Conservation (phyloP, 1,140 invertebrate species). For the Ctenoplectra terminalis region DNA sequence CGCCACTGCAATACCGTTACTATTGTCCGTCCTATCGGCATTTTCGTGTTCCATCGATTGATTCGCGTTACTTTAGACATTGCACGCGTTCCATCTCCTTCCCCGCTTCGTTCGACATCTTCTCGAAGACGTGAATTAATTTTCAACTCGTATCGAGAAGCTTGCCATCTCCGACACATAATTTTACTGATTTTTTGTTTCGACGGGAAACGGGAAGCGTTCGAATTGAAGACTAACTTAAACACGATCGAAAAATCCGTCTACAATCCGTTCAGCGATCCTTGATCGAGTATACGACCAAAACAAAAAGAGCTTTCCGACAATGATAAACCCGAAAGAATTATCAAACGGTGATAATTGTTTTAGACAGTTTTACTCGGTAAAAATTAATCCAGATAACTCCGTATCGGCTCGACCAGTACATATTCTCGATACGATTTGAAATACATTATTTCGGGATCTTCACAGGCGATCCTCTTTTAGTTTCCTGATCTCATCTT, state of each 20-base stretch:
- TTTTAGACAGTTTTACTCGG: constrained; percentile 24
- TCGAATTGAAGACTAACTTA: not conserved
- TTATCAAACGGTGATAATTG: constrained; percentile 27
- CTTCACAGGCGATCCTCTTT: not conserved
- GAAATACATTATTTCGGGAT: not conserved
- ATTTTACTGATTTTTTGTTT: not conserved
- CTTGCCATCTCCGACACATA: not conserved
- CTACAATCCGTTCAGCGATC: not conserved
- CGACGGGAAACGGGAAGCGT: too few relatives aligned
- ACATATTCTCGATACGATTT: not conserved
- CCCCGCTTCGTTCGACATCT: not conserved
- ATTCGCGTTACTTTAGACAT: not conserved
- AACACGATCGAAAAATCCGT: not conserved
- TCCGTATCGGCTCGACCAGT: not conserved
- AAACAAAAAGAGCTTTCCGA: not conserved
- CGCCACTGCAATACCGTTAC: constrained; percentile 26
- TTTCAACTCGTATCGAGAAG: not conserved
- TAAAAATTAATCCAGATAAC: constrained; percentile 36
- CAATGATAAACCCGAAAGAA: constrained; percentile 13
- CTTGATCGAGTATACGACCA: not conserved
- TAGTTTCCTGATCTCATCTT: not conserved
- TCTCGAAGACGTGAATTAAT: not conserved
- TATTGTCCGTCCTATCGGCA: not conserved
- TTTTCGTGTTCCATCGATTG: constrained; percentile 1
- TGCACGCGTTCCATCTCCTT: not conserved